Conservation (phyloP, 2,113 vertebrate species). For the Octodon degus region DNA sequence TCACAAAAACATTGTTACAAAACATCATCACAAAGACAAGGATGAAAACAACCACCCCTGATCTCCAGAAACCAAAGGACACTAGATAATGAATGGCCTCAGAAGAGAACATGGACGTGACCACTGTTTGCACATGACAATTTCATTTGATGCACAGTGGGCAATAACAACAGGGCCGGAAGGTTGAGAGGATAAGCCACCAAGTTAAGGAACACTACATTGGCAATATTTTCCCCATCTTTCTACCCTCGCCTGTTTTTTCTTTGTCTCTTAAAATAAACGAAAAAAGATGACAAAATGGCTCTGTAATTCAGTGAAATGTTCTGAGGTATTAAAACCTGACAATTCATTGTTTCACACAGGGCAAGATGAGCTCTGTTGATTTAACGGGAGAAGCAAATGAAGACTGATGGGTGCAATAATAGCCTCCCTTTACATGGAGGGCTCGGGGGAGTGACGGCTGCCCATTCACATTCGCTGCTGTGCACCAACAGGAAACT, state of each 20-base stretch:
- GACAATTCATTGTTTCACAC: neutral
- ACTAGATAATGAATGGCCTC: neutral
- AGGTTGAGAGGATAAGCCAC: neutral
- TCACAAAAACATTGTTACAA: neutral
- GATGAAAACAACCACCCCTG: neutral
- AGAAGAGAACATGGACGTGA: neutral
- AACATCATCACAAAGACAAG: neutral
- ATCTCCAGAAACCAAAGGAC: neutral
- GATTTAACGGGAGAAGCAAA: neutral
- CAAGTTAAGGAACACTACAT: neutral
- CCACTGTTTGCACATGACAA: neutral
- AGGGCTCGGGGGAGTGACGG: conserved; percentile 21
- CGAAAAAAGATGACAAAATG: neutral
- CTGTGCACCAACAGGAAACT: neutral
- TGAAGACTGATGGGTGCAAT: neutral
- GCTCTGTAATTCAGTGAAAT: neutral
- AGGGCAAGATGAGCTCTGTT: neutral
- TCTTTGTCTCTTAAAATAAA: neutral
- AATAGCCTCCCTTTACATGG: neutral
- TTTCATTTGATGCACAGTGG: neutral
- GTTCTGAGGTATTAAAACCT: neutral
- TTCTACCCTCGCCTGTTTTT: neutral
- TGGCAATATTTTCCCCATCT: neutral
- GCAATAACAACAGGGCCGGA: neutral
- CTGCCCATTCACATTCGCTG: neutral